Conservation (phyloP, 2,888 invertebrate genomes). For the Diaphora mendica region DNA sequence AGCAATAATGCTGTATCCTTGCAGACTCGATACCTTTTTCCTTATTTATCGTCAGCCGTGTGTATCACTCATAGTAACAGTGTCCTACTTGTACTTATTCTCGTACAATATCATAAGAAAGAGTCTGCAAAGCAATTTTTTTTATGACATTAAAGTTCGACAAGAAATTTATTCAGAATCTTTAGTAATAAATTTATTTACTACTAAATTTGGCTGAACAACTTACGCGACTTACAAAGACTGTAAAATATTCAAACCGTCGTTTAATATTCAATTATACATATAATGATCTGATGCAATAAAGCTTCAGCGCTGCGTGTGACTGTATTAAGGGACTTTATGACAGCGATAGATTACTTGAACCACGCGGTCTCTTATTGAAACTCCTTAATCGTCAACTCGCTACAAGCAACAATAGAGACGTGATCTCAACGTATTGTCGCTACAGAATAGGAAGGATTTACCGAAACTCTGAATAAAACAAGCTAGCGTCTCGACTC, state of each 20-base stretch:
- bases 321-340: conserved; percentile 46
- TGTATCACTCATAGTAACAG: conserved; percentile 43
- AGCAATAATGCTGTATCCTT: conserved; percentile 58
- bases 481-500: conserved; percentile 72
- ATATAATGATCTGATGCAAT: conserved; percentile 17
- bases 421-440: conserved; percentile 75
- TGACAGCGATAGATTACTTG: conserved; percentile 62
- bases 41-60: conserved; percentile 65
- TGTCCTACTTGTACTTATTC: conserved; percentile 39
- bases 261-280: background rate
- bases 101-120: conserved; percentile 43
- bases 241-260: background rate
- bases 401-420: conserved; percentile 75
- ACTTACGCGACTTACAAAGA: background rate
- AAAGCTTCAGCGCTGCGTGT: conserved; percentile 16
- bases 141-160: conserved; percentile 18
- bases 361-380: conserved; percentile 63
- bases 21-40: conserved; percentile 56
- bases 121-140: conserved; percentile 32
- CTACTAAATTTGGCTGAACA: too few species aligned
- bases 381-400: conserved; percentile 77
- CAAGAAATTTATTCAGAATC: too few species aligned
- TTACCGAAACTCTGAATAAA: conserved; percentile 76
- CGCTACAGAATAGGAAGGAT: conserved; percentile 78
- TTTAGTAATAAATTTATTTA: background rate